Evolutionary conservation across 2,888 invertebrate genomes (phyloP).

Genomic region (Pseudococcus viburni): DNA sequence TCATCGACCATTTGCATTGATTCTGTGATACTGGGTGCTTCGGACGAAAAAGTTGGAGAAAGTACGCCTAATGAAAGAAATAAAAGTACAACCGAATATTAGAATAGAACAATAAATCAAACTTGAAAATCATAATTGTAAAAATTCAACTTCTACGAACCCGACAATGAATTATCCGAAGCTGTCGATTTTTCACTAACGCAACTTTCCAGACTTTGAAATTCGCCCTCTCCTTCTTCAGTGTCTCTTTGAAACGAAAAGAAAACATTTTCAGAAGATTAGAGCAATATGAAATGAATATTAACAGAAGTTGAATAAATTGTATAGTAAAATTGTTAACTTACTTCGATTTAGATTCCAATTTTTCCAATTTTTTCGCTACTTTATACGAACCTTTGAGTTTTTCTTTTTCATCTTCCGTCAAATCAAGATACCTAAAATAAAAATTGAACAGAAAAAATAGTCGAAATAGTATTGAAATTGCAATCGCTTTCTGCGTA

Average conservation of each 20-base stretch:
- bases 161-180: conserved; percentile 74
- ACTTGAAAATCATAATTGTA: too few relatives aligned
- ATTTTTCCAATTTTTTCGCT: conserved; percentile 90
- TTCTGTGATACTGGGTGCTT: conserved; percentile 87
- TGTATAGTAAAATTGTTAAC: conserved; percentile 38
- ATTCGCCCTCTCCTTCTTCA: conserved; percentile 82
- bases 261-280: not conserved
- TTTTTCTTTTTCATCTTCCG: conserved; percentile 93
- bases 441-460: too few relatives aligned
- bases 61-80: conserved; percentile 20
- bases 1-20: conserved; percentile 92
- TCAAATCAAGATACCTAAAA: conserved; percentile 86
- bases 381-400: conserved; percentile 92
- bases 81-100: not conserved
- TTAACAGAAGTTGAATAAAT: too few relatives aligned
- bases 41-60: conserved; percentile 72
- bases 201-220: conserved; percentile 85
- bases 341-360: conserved; percentile 83
- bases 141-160: conserved; percentile 44
- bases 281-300: too few relatives aligned
- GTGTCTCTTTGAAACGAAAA: conserved; percentile 74
- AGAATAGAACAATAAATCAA: too few relatives aligned
- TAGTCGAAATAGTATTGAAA: too few relatives aligned
- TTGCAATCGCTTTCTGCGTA: too few relatives aligned
- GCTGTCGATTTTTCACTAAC: conserved; percentile 72